phyloP scores from a whole-genome alignment of 1,140 invertebrate genomes.

The Sycobia sp. region DNA sequence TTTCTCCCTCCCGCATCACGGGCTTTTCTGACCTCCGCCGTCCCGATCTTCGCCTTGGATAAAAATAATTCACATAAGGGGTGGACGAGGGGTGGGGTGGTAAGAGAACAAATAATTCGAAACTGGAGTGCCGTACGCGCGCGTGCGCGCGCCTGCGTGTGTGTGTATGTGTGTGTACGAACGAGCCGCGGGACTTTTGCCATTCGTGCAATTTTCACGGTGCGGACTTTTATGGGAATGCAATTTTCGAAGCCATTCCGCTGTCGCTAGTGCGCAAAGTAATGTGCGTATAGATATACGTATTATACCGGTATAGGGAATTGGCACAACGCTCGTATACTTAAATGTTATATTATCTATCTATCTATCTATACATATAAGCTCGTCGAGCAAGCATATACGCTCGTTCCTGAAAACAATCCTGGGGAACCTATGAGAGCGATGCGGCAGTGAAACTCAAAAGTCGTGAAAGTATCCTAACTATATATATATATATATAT shows the following conservation, averaged over 20 bases:
- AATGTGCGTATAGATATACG: too few species aligned
- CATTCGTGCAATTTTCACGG: neutral
- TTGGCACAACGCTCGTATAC: too few species aligned
- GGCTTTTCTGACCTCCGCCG: neutral
- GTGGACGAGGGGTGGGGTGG: too few species aligned
- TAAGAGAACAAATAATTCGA: neutral
- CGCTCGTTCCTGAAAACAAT: slow-evolving; percentile 8
- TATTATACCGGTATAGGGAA: too few species aligned
- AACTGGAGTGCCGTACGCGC: neutral
- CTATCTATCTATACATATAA: too few species aligned
- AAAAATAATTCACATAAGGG: neutral
- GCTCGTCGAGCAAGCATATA: neutral
- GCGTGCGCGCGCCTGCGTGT: too few species aligned
- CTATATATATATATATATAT: too few species aligned
- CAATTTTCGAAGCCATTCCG: neutral
- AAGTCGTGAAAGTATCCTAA: slow-evolving; percentile 21
- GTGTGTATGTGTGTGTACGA: too few species aligned
- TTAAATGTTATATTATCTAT: too few species aligned
- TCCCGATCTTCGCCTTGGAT: neutral
- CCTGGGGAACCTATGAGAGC: too few species aligned
- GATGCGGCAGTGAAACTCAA: slow-evolving; percentile 24
- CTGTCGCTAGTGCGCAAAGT: too few species aligned
- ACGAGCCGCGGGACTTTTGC: neutral
- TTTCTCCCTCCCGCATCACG: neutral
- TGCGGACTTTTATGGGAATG: neutral